Evolutionary conservation across 2,113 vertebrate species (phyloP), one percentile per base, ranked within the genome.

Genomic region (Accipiter virgatus): DNA sequence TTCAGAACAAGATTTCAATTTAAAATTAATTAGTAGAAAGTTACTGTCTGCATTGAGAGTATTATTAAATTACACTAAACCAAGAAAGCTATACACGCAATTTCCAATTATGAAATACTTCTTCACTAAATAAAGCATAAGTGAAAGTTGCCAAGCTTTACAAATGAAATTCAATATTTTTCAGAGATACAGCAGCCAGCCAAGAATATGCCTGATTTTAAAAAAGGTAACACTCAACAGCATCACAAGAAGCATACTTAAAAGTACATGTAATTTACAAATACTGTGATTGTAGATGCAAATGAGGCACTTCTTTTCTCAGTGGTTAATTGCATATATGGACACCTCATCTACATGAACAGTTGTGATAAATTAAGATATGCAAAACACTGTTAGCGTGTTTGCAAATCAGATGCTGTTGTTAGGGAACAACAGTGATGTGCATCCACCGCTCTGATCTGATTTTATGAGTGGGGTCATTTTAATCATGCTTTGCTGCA

Each of bases 321-420:
- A 21, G 40, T 68, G 22, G 56, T 72, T 93, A 94, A 95, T 36
- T 95, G 68, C 65, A 72, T 79, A 34, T 38, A 81, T n/a, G 88
- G 95, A 84, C 68, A 95, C 11, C 65, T 91, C 67, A 95, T 79
- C 62, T 95, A 56, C 71, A 78, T 27, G 72, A 85, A 67, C 63
- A 74, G 22, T 53, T 92, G 83, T 65, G 80, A 92, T 48, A 93
- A 88, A 96, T 94, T 90, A 85, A 79, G 83, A 47, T 47, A 84
- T 62, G 85, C 63, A 93, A 93, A 82, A 84, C 6, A 34, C 27
- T 84, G 59, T 68, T 89, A 84, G 53, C 38, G 47, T 78, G 67
- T 95, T 95, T 95, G 53, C 66, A 94, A 92, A 96, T 95, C 73
- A 95, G 53, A 86, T 70, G 22, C 36, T 88, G 34, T 45, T 95